Evolutionary conservation across 2,113 vertebrate species (phyloP), one percentile per base, ranked within the genome.

Genomic region (Dissostichus mawsoni): DNA sequence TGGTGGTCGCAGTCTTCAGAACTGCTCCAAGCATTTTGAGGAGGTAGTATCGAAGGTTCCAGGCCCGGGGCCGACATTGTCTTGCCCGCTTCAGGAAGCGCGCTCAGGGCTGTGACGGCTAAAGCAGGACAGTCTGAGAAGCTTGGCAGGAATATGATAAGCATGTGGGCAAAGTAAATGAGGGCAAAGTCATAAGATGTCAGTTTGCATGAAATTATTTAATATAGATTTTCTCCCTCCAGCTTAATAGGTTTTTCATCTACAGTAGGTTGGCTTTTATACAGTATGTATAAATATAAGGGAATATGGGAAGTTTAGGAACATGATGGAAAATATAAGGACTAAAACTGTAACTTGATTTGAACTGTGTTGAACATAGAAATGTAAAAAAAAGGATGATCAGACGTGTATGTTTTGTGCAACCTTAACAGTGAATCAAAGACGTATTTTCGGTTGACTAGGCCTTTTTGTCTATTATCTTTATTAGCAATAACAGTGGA

Each of bases 1-100:
- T 68, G 95, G 96, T 78, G 95, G 94, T 9, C 58, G 77, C 41
- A 96, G 93, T 93, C 93, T 96, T 33, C 93, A 94, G 91, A 95
- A 94, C 91, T 93, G 90, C 83, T 95, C 96, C 57, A 87, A 87
- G 76, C 90, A 92, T 53, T 97, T 97, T 90, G 87, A 92, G 69
- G 94, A 94, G 16, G 41, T 62, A 25, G n/a, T 23, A 41, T 88
- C 92, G 13, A 78, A 93, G 78, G 83, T 81, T 47, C 95, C 95
- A 16, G 96, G 96, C 71, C 96, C 17, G 95, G 94, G 78, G 91
- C 92, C 57, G 96, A 96, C 77, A 33, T 93, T 66, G 80, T 88
- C 3, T 57, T 14, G 73, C 82, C 78, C 23, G 29, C 71, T 77
- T 53, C 51, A 44, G 62, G 75, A 45, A 75, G 74, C 14, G 29